Evolutionary conservation across 2,888 invertebrate genomes (phyloP), one percentile per base, ranked within the genome.

Genomic region (Busseola fusca): DNA sequence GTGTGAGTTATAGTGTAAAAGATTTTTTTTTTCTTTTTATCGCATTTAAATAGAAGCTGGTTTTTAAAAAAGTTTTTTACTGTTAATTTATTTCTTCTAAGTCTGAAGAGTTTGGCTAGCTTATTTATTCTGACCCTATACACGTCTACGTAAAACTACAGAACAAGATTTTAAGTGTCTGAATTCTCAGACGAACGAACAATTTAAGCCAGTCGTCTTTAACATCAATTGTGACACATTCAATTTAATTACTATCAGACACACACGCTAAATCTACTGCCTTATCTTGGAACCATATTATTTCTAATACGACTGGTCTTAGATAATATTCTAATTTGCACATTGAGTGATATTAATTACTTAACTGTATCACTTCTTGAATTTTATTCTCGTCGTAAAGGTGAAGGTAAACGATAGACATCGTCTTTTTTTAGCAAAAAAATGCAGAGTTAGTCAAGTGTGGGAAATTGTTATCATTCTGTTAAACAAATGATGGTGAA

Each of bases 231-330:
- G 75, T n/a, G n/a, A 10, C 37, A 56, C 65, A 69, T 66, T 9
- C 65, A 64, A 69, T 66, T 64, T 21, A 66, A 56, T 74, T 66
- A 56, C 64, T 64, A 64, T 80, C 80, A 57, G 5, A n/a, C n/a
- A 0, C 0, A 52, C 52, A 52, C 6, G 21, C 54, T 16, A 3
- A 34, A 57, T 34, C 60, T 40, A 16, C 9, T 12, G 42, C 59
- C 45, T 79, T 82, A 81, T 81, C 80, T 18, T 3, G 25, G 18
- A 64, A 72, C 67, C 56, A 54, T 30, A 48, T 58, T 40, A 60
- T 27, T 48, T 34, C 34, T 27, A 48, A 34, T 37, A 7, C 18
- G 4, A 21, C 34, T 56, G 10, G 14, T 37, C 1, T 54, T 18
- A 75, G 50, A 54, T 59, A 66, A 54, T 37, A n/a, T 27, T n/a